Conservation (phyloP, 2,113 vertebrate genomes). For the Vidua macroura region DNA sequence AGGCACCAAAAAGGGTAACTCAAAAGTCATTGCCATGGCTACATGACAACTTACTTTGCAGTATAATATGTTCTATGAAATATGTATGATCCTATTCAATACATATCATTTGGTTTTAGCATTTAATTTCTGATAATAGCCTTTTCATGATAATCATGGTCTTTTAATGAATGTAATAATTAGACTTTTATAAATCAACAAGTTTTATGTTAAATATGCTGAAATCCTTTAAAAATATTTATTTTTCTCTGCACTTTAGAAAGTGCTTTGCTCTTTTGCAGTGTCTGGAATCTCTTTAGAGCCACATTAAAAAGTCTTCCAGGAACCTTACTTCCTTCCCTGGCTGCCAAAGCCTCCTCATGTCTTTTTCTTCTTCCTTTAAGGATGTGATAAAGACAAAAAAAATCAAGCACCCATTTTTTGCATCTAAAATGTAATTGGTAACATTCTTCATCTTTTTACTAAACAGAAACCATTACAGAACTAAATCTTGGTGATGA, state of each 20-base stretch:
- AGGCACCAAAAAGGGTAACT: conserved; percentile 37
- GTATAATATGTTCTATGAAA: conserved; percentile 36
- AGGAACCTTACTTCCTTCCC: conserved; percentile 3
- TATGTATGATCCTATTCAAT: conserved; percentile 44
- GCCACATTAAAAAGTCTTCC: conserved; percentile 38
- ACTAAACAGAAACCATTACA: not conserved
- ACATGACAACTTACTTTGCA: conserved; percentile 53
- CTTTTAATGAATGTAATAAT: conserved; percentile 30
- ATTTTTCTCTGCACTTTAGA: conserved; percentile 31
- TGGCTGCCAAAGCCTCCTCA: not conserved
- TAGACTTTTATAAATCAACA: conserved; percentile 45
- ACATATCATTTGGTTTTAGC: conserved; percentile 55
- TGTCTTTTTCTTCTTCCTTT: not conserved
- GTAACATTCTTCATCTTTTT: not conserved
- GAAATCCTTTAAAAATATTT: conserved; percentile 46
- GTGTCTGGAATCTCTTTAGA: conserved; percentile 1
- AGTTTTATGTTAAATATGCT: conserved; percentile 5
- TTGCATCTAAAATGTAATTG: conserved; percentile 47
- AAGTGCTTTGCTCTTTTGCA: conserved; percentile 53
- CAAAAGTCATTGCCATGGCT: conserved; percentile 62
- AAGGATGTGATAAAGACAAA: conserved; percentile 43
- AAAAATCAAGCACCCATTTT: conserved; percentile 37
- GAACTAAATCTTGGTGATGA: not conserved
- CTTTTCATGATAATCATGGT: conserved; percentile 51
- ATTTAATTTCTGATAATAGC: conserved; percentile 51